Evolutionary conservation across 2,113 vertebrate genomes (phyloP).

Genomic region (Excalfactoria chinensis): DNA sequence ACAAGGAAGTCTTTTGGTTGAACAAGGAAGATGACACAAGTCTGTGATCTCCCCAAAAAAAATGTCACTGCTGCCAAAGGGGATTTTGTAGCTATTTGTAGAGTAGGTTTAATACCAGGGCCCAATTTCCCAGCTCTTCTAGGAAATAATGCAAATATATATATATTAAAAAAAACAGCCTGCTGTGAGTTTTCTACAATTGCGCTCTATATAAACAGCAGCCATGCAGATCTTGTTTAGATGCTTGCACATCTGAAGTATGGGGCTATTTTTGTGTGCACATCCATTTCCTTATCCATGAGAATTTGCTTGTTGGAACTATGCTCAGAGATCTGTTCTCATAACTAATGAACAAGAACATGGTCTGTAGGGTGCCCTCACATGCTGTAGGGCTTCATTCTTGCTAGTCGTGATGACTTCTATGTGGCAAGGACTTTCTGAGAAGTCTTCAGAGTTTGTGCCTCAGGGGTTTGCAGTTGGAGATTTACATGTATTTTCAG

Average conservation of each 20-base stretch:
- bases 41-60: conserved; percentile 30
- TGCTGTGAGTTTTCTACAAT: neutral
- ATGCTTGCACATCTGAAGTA: neutral
- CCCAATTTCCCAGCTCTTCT: conserved; percentile 1
- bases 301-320: neutral
- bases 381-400: neutral
- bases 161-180: accelerated
- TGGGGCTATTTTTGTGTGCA: accelerated
- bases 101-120: neutral
- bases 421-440: neutral
- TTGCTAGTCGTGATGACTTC: neutral
- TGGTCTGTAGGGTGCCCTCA: neutral
- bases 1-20: conserved; percentile 18
- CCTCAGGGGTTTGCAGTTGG: neutral
- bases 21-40: conserved; percentile 25
- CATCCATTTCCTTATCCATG: neutral
- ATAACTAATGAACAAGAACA: neutral
- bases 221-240: neutral
- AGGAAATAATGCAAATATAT: neutral
- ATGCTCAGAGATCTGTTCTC: neutral
- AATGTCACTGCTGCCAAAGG: neutral
- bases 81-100: conserved; percentile 18
- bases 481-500: neutral
- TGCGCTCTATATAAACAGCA: neutral
- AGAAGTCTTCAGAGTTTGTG: neutral